phyloP scores from a whole-genome alignment of 2,797 vertebrate genomes.

The Phoxinus dragarum region DNA sequence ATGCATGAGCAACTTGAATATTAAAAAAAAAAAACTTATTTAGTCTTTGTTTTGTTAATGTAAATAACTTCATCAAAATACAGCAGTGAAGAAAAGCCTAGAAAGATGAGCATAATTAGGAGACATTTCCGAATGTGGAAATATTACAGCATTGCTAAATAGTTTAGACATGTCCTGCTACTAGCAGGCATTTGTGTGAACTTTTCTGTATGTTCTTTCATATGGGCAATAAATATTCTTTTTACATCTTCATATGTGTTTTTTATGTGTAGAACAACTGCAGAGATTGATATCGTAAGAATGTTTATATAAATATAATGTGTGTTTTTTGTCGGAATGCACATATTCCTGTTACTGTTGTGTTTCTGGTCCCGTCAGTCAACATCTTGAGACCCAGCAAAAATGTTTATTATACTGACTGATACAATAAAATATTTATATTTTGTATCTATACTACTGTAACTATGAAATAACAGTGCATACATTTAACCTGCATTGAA shows the following conservation, averaged over 20 bases:
- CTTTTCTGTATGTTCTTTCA: conserved; percentile 80
- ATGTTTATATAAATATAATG: background rate
- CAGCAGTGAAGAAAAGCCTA: conserved; percentile 67
- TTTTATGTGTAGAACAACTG: background rate
- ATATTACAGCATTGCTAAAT: conserved; percentile 56
- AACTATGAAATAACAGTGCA: background rate
- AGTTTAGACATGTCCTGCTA: conserved; percentile 60
- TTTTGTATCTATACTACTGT: background rate
- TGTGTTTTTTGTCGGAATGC: background rate
- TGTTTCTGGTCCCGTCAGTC: background rate
- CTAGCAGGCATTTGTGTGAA: conserved; percentile 70
- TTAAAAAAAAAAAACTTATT: conserved; percentile 70
- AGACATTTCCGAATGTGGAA: conserved; percentile 55
- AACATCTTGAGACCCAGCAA: background rate
- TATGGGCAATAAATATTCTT: conserved; percentile 84
- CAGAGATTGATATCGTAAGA: background rate
- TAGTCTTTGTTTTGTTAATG: conserved; percentile 66
- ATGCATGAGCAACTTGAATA: conserved; percentile 75
- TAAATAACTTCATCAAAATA: conserved; percentile 70
- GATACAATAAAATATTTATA: background rate
- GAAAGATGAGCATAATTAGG: conserved; percentile 58
- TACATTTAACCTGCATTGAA: background rate
- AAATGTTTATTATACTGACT: background rate
- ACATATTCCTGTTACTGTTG: background rate
- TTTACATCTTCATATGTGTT: conserved; percentile 56